phyloP scores from a whole-genome alignment of 2,888 invertebrate species.

The Folsomia candida region DNA sequence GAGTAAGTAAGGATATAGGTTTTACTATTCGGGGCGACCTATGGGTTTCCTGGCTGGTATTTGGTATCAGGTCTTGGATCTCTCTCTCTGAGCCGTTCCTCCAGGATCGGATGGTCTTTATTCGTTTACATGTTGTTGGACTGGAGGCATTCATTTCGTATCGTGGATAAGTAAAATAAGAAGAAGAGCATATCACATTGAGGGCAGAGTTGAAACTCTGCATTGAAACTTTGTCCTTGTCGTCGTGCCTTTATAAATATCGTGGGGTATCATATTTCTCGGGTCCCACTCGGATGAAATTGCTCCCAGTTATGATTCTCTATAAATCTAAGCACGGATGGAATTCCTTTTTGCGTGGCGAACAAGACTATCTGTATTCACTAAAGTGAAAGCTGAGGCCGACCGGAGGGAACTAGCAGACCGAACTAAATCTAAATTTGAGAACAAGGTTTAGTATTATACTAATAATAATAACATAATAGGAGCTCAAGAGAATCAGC shows the following conservation, averaged over 20 bases:
- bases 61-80: slow-evolving; percentile 4
- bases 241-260: not conserved
- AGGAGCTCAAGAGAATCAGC: not conserved
- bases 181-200: not conserved
- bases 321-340: not conserved
- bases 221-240: slow-evolving; percentile 6
- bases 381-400: slow-evolving; percentile 5
- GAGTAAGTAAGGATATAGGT: not conserved
- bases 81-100: not conserved
- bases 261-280: slow-evolving; percentile 3
- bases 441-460: slow-evolving; percentile 10
- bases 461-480: slow-evolving; percentile 11
- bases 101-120: not conserved
- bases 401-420: too few species aligned
- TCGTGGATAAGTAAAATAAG: not conserved
- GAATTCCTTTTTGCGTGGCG: not conserved
- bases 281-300: slow-evolving; percentile 8
- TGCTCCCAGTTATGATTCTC: slow-evolving; percentile 15
- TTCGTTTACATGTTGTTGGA: slow-evolving; percentile 1
- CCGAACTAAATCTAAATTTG: slow-evolving; percentile 8
- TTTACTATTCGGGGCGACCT: too few species aligned
- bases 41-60: not conserved
- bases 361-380: not conserved
- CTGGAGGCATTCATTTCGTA: not conserved
- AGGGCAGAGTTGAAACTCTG: not conserved